Base-by-base conservation (phyloP, 2,888 invertebrate genomes). In the Syritta pipiens region DNA sequence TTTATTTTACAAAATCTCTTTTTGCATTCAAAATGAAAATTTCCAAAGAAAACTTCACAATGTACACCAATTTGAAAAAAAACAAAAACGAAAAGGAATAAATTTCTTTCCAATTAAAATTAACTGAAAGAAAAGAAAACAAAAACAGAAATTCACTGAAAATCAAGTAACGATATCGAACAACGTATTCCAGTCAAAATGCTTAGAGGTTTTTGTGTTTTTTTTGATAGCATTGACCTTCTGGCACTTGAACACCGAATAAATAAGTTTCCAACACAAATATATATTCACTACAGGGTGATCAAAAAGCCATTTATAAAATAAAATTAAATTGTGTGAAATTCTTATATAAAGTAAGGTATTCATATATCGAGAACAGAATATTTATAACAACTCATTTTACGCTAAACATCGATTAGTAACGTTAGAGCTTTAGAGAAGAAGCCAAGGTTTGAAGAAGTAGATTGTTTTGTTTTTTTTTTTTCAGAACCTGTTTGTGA, bases 341-440 rank as follows among this genome's bases (percentile, higher is more conserved):
- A 49, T 46, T 59, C 57, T 49, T 53, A 37, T 30, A 57, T 59
- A 35, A 59, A 46, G 65, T 67, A 12, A 37, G n/a, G 51, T 55
- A 42, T 37, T 17, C 37, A 17, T 17, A 37, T 35, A 65, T 60
- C 65, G 67, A 67, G 57, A 67, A 60, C 26, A 59, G 44, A 60
- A 59, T 32, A 63, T 75, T 60, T 19, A 55, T 32, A 62, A 42
- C 37, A 19, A 37, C 51, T 51, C 49, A 53, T 22, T 44, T 62
- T 65, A 72, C 48, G 42, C 67, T 60, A 48, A 75, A 76, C 75
- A 76, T 75, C 62, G 55, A 75, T 57, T n/a, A 37, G 19, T 44
- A 68, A 55, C 28, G n/a, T 53, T 35, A 65, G 51, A 65, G 22
- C 12, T 67, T 75, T 32, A 62, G 42, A 68, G 49, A 62, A 49